phyloP scores from a whole-genome alignment of 2,797 vertebrate genomes.

The Mycteria americana region DNA sequence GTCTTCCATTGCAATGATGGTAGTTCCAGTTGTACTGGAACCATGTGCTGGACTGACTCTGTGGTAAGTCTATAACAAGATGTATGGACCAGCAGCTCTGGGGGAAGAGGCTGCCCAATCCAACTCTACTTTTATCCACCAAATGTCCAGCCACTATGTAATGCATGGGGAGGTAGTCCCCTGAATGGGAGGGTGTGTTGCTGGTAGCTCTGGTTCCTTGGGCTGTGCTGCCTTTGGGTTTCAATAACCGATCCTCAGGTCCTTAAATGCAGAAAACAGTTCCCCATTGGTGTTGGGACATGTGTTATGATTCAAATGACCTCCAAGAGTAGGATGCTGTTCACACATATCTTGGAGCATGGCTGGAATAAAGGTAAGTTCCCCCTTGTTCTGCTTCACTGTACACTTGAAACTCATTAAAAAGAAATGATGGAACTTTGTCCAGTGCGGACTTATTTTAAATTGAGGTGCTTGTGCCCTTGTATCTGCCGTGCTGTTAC shows the following conservation, averaged over 20 bases:
- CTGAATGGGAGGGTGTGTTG: background rate
- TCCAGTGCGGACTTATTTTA: background rate
- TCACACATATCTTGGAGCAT: background rate
- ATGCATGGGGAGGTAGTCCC: too few species aligned
- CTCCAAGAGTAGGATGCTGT: background rate
- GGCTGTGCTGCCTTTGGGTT: background rate
- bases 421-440: background rate
- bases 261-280: background rate
- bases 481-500: background rate
- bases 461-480: background rate
- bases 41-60: background rate
- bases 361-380: background rate
- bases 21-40: background rate
- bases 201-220: background rate
- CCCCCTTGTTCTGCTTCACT: background rate
- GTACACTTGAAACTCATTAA: slow-evolving; percentile 7
- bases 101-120: background rate
- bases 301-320: background rate
- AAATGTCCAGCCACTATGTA: too few species aligned
- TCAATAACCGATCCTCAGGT: background rate
- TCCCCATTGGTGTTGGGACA: background rate
- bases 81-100: background rate
- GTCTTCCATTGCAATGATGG: background rate
- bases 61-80: background rate
- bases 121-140: background rate